phyloP scores from a whole-genome alignment of 2,888 invertebrate genomes.

The Campaea margaritaria region DNA sequence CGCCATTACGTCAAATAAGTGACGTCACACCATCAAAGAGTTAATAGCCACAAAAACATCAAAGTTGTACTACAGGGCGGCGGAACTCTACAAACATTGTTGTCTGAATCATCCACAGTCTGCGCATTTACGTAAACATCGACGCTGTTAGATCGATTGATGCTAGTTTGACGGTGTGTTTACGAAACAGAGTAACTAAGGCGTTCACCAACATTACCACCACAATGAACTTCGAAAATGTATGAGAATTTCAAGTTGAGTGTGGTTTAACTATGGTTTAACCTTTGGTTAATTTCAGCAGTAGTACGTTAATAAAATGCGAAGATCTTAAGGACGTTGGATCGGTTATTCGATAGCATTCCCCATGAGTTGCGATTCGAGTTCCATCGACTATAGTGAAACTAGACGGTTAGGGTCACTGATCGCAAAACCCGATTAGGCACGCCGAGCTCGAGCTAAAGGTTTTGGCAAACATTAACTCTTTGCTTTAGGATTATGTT shows the following conservation, averaged over 20 bases:
- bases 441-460: no score
- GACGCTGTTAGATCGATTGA: conserved; percentile 56
- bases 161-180: conserved; percentile 67
- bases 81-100: conserved; percentile 30
- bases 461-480: no score
- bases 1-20: not conserved
- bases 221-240: no score
- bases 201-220: conserved; percentile 1
- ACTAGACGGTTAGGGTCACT: no score
- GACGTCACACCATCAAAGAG: conserved; percentile 28
- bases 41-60: conserved; percentile 44
- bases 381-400: not conserved
- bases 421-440: no score
- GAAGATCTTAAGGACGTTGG: conserved; percentile 21
- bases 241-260: no score
- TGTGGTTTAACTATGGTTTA: no score
- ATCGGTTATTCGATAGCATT: not conserved
- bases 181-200: conserved; percentile 50
- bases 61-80: conserved; percentile 53
- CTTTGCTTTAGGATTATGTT: no score
- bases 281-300: no score
- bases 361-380: conserved; percentile 1
- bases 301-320: conserved; percentile 29
- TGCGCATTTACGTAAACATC: conserved; percentile 35
- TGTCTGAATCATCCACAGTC: conserved; percentile 36